These are phyloP conservation scores for Drosophila virilis DNA, from an alignment of 1,140 invertebrate genomes.

Conservation along the genomic window DNA sequence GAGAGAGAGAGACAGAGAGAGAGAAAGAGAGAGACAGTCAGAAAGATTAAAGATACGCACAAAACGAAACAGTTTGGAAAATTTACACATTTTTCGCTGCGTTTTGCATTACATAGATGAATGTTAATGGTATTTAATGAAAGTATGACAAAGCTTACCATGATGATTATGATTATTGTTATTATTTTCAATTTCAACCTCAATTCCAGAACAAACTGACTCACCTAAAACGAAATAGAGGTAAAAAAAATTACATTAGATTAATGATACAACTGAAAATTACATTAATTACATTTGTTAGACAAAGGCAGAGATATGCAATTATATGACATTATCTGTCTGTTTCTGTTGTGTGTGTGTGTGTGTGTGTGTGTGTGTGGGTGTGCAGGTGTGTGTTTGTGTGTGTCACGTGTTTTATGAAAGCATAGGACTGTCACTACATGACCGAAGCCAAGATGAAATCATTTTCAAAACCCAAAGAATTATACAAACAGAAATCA, in stretches of 20 bases:
- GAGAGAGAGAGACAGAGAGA: background rate
- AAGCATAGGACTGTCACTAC: background rate
- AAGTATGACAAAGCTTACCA: slow-evolving; percentile 84
- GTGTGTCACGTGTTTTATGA: background rate
- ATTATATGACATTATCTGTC: background rate
- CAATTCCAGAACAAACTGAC: slow-evolving; percentile 84
- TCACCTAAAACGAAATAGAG: slow-evolving; percentile 78
- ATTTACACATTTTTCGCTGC: slow-evolving; percentile 30
- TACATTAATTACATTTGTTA: slow-evolving; percentile 13
- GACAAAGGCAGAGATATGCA: slow-evolving; percentile 13
- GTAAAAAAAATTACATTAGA: slow-evolving; percentile 30
- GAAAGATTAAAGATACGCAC: slow-evolving; percentile 15
- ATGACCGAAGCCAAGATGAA: background rate
- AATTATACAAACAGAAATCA: background rate
- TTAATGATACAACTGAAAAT: background rate
- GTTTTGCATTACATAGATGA: slow-evolving; percentile 66
- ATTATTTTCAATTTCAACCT: slow-evolving; percentile 85
- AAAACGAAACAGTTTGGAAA: slow-evolving; percentile 15
- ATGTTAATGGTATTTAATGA: slow-evolving; percentile 83
- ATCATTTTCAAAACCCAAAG: background rate
- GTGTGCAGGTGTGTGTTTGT: background rate
- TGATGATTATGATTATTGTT: slow-evolving; percentile 84
- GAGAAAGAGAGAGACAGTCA: background rate
- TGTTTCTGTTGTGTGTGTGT: background rate
- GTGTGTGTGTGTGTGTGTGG: background rate